These are phyloP conservation scores for Oncorhynchus mykiss DNA, from an alignment of 2,113 vertebrate genomes.

Conservation along the genomic window DNA sequence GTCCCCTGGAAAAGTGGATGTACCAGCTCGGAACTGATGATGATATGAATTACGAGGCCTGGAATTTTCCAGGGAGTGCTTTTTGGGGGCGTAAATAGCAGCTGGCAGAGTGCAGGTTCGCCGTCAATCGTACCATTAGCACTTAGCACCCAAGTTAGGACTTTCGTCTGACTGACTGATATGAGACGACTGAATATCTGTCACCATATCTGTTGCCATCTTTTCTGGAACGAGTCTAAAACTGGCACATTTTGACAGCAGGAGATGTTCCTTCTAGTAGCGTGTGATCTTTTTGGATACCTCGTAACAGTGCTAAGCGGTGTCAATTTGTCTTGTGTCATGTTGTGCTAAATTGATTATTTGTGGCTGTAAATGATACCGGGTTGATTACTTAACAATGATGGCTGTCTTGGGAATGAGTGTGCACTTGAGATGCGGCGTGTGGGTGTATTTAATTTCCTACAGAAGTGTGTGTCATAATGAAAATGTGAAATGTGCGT, in stretches of 20 bases:
- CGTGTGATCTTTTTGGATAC: background rate
- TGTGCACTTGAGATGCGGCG: background rate
- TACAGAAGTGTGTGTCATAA: background rate
- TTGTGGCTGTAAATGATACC: background rate
- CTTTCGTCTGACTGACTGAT: constrained; percentile 19
- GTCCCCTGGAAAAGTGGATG: constrained; percentile 36
- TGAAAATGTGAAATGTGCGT: background rate
- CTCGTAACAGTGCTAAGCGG: background rate
- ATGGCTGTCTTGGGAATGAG: background rate
- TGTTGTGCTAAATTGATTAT: background rate
- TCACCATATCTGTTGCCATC: constrained; percentile 27
- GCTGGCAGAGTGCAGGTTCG: constrained; percentile 29
- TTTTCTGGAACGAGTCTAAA: constrained; percentile 1
- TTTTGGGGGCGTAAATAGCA: constrained; percentile 14
- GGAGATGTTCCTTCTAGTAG: background rate
- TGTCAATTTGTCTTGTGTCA: background rate
- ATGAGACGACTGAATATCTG: constrained; percentile 8
- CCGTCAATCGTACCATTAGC: constrained; percentile 32
- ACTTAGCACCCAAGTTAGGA: background rate
- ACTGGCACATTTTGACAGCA: background rate
- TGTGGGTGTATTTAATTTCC: background rate
- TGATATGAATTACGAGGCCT: constrained; percentile 24
- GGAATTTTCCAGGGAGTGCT: constrained; percentile 14
- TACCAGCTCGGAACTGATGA: constrained; percentile 1
- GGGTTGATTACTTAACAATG: background rate